Percentiles rank a stretch among this genome's conserved stretches.
These are phyloP conservation scores for Varecia variegata DNA, from an alignment of 2,797 vertebrate species.

Conservation along the genomic window DNA sequence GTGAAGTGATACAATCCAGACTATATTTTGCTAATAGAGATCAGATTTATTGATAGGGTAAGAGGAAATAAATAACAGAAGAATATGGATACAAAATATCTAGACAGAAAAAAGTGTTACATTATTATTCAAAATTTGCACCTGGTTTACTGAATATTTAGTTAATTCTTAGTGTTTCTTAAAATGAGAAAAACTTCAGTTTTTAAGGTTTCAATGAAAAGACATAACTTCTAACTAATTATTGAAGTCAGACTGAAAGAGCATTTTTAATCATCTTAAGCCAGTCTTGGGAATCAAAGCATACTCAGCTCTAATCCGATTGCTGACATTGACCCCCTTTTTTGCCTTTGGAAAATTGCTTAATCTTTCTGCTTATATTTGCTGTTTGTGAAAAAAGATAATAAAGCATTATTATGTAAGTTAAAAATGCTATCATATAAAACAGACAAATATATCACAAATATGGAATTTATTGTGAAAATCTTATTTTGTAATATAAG, in stretches of 20 bases:
- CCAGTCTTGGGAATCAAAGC: slow-evolving; percentile 48
- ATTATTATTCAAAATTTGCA: background rate
- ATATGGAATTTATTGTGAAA: background rate
- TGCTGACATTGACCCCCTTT: slow-evolving; percentile 5
- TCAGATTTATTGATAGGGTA: background rate
- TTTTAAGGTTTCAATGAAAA: slow-evolving; percentile 31
- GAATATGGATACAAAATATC: background rate
- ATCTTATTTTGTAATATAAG: background rate
- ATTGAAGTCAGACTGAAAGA: background rate
- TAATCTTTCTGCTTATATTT: slow-evolving; percentile 25
- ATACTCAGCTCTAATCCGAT: background rate
- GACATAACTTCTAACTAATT: background rate
- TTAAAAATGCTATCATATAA: background rate
- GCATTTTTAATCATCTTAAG: slow-evolving; percentile 56
- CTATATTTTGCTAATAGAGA: background rate
- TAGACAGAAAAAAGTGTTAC: background rate
- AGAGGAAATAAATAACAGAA: background rate
- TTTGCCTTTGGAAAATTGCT: slow-evolving; percentile 40
- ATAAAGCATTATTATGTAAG: background rate
- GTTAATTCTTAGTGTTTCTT: background rate
- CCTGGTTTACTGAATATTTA: background rate
- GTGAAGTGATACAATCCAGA: background rate
- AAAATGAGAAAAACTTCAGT: background rate
- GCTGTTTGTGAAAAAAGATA: slow-evolving; percentile 29
- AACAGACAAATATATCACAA: background rate